Percentiles rank a stretch among this genome's conserved stretches.
Conservation (phyloP, 2,888 invertebrate species). For the Mantis religiosa region DNA sequence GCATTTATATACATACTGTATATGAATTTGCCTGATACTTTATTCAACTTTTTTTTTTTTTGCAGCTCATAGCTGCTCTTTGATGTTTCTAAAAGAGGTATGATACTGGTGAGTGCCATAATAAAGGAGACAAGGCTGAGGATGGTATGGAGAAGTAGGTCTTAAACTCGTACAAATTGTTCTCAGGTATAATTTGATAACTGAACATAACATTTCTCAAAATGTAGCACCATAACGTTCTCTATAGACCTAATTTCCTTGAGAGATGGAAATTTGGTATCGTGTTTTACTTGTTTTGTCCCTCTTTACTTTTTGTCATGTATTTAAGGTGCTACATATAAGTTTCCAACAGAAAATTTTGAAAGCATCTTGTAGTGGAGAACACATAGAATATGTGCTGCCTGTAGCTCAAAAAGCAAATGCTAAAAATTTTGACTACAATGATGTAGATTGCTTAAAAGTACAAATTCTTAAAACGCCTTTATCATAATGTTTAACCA, state of each 20-base stretch:
- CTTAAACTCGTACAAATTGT: conserved; percentile 17
- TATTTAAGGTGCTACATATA: background rate
- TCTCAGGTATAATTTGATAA: conserved; percentile 24
- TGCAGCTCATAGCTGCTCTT: background rate
- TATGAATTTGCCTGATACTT: background rate
- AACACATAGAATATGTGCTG: background rate
- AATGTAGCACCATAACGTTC: background rate
- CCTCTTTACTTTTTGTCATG: background rate
- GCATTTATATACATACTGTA: background rate
- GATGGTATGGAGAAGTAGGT: background rate
- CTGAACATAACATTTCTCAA: conserved; percentile 5
- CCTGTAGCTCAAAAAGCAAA: too few species aligned
- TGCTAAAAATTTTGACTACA: too few species aligned
- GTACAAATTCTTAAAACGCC: background rate
- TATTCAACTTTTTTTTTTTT: background rate
- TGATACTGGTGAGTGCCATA: conserved; percentile 12
- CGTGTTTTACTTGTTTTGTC: background rate
- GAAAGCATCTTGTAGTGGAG: background rate
- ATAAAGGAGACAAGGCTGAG: background rate
- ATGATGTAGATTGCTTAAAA: background rate
- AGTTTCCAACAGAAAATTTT: background rate
- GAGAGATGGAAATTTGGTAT: background rate
- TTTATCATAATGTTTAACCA: background rate
- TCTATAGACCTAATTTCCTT: background rate
- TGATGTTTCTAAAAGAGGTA: background rate